Evolutionary conservation across 2,113 vertebrate genomes (phyloP).

Genomic region (Paramisgurnus dabryanus): DNA sequence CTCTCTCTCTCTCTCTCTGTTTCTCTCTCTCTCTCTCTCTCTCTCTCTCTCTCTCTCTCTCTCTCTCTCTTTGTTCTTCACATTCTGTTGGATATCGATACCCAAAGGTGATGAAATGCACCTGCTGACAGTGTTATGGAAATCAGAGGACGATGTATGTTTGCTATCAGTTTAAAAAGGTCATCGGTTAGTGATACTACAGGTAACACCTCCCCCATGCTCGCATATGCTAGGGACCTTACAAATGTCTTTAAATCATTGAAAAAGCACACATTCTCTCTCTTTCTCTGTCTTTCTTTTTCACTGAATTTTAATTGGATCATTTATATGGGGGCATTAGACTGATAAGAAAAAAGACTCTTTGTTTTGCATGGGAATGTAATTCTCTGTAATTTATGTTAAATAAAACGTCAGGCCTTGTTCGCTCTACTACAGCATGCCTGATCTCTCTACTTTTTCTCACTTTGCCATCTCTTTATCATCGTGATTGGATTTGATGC

Average conservation of each 20-base stretch:
- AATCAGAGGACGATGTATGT: conserved; percentile 33
- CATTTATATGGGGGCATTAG: conserved; percentile 52
- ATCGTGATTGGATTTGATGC: conserved; percentile 23
- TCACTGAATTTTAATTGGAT: conserved; percentile 58
- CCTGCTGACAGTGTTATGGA: conserved; percentile 44
- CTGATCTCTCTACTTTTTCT: conserved; percentile 27
- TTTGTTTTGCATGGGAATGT: conserved; percentile 54
- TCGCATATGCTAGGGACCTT: conserved; percentile 44
- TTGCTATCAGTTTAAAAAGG: conserved; percentile 28
- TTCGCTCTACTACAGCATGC: not conserved
- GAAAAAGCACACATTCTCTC: conserved; percentile 56
- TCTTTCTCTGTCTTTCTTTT: conserved; percentile 9
- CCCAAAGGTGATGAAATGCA: conserved; percentile 14
- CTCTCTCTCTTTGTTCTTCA: conserved; percentile 25
- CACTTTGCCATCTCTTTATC: not conserved
- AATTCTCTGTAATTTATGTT: conserved; percentile 52
- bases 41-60: conserved; percentile 27
- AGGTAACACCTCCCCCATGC: conserved; percentile 33
- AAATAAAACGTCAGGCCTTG: conserved; percentile 52
- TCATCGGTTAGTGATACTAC: conserved; percentile 41
- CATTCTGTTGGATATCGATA: conserved; percentile 39
- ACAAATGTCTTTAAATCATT: conserved; percentile 56
- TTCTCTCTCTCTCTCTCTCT: not conserved
- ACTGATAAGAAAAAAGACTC: conserved; percentile 56
- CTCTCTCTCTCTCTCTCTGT: not conserved